Evolutionary conservation across 2,797 vertebrate species (phyloP), one percentile per base, ranked within the genome.

Genomic region (Australoheros facetus): DNA sequence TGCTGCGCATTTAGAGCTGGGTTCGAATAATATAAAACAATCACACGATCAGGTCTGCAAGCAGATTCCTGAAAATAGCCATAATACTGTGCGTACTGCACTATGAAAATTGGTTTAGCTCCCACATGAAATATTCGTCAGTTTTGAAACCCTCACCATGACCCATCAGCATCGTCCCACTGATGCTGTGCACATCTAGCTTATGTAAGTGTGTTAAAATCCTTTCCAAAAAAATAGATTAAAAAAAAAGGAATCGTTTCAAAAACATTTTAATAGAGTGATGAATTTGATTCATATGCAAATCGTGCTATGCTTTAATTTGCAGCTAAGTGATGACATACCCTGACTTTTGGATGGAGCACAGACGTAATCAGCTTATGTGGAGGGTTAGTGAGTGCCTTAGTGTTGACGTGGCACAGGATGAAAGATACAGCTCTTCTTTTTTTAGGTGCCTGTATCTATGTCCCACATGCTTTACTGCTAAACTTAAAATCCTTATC

Each of bases 171-270:
- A 76, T 86, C 51, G 11, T 82, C 80, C 69, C 79, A 85, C 81
- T 77, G 77, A 56, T 34, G 57, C 37, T 54, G 72, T 71, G 56
- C 23, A 69, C 39, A 81, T 80, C 19, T 4, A 21, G 73, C 73
- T 92, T 87, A 92, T 75, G 53, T 88, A 89, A 85, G 73, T 23
- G 56, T 72, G 70, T 78, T 81, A 21, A 82, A 89, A 85, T 59
- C 45, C 58, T 28, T 42, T 66, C 56, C 54, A 54, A 72, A 71
- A 23, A 82, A 70, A 71, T 9, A 75, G 19, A 37, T 26, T 39
- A 69, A 37, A 73, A 59, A 37, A 37, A 11, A 37, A 81, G 79
- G 11, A 75, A 73, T 81, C 77, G 82, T 72, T 45, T 42, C 55
- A 42, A 26, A 28, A 23, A 30, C 73, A 34, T 58, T 56, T 64